These are phyloP conservation scores for Montipora cactus DNA, from an alignment of 64 coral and sea anemone species.

Conservation along the genomic window DNA sequence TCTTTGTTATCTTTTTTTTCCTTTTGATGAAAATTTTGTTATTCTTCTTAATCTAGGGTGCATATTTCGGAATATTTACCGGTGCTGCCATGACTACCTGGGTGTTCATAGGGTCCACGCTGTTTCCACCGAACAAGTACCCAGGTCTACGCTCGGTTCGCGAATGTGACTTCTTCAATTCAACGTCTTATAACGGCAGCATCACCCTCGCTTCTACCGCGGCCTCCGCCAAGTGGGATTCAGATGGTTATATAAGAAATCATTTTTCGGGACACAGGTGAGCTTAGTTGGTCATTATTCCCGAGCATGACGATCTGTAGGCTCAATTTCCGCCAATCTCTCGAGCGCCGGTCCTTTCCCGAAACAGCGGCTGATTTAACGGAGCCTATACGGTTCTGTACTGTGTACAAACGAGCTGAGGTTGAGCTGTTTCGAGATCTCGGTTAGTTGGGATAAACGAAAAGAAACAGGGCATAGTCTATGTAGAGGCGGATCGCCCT, in stretches of 20 bases:
- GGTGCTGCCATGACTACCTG: slow-evolving; percentile 72
- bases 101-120: slow-evolving; percentile 79
- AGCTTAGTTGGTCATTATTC: not conserved
- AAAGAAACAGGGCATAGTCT: no score
- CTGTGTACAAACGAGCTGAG: no score
- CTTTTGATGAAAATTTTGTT: not conserved
- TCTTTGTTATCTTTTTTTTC: no score
- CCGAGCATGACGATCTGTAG: not conserved
- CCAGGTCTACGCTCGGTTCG: slow-evolving; percentile 70
- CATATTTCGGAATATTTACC: slow-evolving; percentile 84
- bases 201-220: not conserved
- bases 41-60: slow-evolving; percentile 53
- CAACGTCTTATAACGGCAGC: not conserved
- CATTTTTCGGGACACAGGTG: slow-evolving; percentile 48
- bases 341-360: no score
- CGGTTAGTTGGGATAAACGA: no score
- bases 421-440: no score
- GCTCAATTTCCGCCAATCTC: no score
- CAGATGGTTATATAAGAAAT: slow-evolving; percentile 48
- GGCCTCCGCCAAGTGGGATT: not conserved
- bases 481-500: no score
- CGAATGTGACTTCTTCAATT: slow-evolving; percentile 73
- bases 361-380: no score
- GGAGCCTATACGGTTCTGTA: no score
- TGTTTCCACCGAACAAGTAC: slow-evolving; percentile 87